Base-by-base conservation (phyloP, 2,113 vertebrate species). In the Eubucco bourcierii region DNA sequence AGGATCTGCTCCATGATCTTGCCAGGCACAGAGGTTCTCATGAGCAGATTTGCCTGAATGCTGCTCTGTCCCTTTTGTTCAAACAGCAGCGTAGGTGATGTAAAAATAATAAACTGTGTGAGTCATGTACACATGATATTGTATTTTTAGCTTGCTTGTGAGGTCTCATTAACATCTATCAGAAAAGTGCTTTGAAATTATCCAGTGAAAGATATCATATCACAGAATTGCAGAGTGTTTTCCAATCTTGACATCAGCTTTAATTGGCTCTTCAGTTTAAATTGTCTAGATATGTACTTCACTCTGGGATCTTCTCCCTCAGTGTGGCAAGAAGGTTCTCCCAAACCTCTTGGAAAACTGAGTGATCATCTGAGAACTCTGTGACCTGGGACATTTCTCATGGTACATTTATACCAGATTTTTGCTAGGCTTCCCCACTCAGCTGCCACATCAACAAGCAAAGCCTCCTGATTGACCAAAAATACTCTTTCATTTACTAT, bases 141-240 rank as follows among this genome's bases (percentile, higher is more conserved):
- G 76, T 95, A 95, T 95, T 95, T 96, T 88, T 95, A 96, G 91
- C 79, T 75, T 72, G 74, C 80, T 90, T 90, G 47, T 67, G 73
- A 86, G 80, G 76, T 88, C 90, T 95, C 68, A 91, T 96, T 95
- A 94, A 16, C 47, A 60, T 91, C 41, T 47, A 88, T 85, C 78
- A 67, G 56, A 74, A 77, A 71, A 90, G 53, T n/a, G 16, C 80
- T 93, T 90, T 80, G 80, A 95, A 91, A 88, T 80, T 80, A 72
- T 83, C 10, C 41, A n/a, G 33, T 53, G 73, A 78, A 90, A 90
- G 44, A 29, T 64, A 80, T 1, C 24, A 5, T n/a, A 56, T 17
- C 33, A 47, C 41, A 91, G 65, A 94, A 90, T 61, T 39, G 64
- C 3, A 58, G 79, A 75, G 18, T 17, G 27, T 47, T 90, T 85